Evolutionary conservation across 2,797 vertebrate species (phyloP).

Genomic region (Rachycentron canadum): DNA sequence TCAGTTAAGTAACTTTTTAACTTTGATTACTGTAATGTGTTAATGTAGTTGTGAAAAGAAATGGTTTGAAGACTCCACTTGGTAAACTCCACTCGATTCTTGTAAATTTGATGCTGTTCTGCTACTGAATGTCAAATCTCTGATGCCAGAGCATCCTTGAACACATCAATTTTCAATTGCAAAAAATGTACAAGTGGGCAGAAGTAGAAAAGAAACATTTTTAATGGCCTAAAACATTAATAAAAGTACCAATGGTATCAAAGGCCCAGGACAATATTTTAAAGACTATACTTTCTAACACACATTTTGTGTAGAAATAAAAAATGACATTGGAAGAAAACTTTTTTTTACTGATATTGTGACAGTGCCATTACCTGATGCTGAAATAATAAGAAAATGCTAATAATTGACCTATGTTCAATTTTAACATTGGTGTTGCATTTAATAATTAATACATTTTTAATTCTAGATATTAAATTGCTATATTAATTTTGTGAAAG

Average conservation of each 20-base stretch:
- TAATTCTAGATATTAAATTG: not conserved
- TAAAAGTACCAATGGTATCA: constrained; percentile 11
- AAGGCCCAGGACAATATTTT: not conserved
- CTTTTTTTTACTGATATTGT: not conserved
- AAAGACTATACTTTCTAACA: not conserved
- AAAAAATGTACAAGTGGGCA: constrained; percentile 2
- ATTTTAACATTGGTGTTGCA: not conserved
- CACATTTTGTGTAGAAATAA: not conserved
- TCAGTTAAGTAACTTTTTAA: not conserved
- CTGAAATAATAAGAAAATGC: constrained; percentile 9
- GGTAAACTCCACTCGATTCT: too few relatives aligned
- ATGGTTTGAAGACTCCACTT: constrained; percentile 1
- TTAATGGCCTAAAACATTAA: constrained; percentile 33
- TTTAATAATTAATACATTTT: too few relatives aligned
- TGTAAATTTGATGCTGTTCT: constrained; percentile 29
- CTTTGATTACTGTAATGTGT: not conserved
- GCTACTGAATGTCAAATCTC: constrained; percentile 30
- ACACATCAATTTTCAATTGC: constrained; percentile 35
- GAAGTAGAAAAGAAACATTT: constrained; percentile 15
- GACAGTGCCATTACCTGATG: not conserved
- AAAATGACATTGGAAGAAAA: not conserved
- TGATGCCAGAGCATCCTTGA: constrained; percentile 34
- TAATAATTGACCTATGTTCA: not conserved
- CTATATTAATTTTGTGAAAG: not conserved
- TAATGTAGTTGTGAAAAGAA: not conserved